Base-by-base conservation (phyloP, 2,888 invertebrate genomes). In the Galerucella nymphaeae region DNA sequence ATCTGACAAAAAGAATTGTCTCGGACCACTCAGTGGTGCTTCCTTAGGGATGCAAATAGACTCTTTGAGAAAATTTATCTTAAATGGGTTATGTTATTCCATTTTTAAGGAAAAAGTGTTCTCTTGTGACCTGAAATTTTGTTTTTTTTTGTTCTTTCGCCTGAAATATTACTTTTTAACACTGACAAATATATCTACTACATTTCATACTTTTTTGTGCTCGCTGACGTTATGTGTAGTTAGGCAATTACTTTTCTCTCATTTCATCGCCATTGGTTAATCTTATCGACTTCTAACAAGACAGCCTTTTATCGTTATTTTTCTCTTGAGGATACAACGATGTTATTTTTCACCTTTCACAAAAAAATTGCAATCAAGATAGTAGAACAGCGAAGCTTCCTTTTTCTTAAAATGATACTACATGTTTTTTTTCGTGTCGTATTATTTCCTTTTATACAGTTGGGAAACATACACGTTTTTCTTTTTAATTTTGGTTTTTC, bases 271-370 rank as follows among this genome's bases (percentile, higher is more conserved):
- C 11, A 23, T 30, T 23, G 58, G 30, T 58, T 58, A 58, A 30
- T 58, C 58, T 58, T n/a, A 58, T 58, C 58, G 58, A 23, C 30
- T 30, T 16, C 8, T 58, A 58, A 58, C 58, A 58, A 58, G 58
- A 58, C 58, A 58, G 58, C 30, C 58, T 58, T 58, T 58, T 30
- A 58, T 58, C 58, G 58, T 58, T 58, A 30, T 58, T 58, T 58
- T 30, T 58, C 58, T 30, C 14, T 5, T n/a, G 58, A 30, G 30
- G n/a, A 58, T 58, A 58, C 30, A 30, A 30, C 30, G 23, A 6
- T 23, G 30, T 30, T 58, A 23, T 58, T 58, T 58, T 30, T 58
- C 18, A 53, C 53, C 53, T 53, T 53, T 9, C 16, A 53, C n/a
- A 48, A 48, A 53, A 50, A 53, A 16, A 53, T 53, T 53, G 16